Conservation (phyloP, 92 coral and sea anemone genomes). For the Galaxea fascicularis region DNA sequence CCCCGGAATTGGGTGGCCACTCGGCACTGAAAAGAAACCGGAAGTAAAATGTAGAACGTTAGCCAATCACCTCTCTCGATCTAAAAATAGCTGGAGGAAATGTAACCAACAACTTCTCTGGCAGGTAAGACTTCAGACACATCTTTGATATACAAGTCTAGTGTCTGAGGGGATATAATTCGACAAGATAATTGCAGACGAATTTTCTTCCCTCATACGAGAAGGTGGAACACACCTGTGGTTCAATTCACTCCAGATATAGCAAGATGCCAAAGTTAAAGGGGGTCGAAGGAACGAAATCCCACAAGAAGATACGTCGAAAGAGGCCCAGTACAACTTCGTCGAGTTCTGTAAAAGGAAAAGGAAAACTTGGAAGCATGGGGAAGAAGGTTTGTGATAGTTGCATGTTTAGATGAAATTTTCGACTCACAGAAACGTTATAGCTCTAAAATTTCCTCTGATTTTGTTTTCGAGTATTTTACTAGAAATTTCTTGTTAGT, state of each 20-base stretch:
- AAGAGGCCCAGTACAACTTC: constrained; percentile 54
- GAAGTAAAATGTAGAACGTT: constrained; percentile 53
- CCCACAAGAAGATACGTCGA: constrained; percentile 77
- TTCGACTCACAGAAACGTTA: neutral
- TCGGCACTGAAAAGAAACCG: constrained; percentile 51
- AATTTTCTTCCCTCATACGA: neutral
- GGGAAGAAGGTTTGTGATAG: constrained; percentile 61
- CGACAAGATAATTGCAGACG: neutral
- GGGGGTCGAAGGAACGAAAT: constrained; percentile 73
- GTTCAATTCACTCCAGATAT: no score
- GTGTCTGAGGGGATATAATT: neutral
- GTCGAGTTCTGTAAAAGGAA: constrained; percentile 51
- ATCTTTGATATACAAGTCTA: neutral
- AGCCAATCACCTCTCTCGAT: constrained; percentile 74
- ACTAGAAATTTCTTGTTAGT: neutral
- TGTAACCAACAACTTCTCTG: constrained; percentile 45
- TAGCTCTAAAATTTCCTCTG: neutral
- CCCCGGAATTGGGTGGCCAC: constrained; percentile 72
- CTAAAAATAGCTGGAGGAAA: constrained; percentile 88
- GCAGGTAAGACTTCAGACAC: constrained; percentile 7
- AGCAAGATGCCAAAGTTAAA: constrained; percentile 78
- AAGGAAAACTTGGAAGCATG: constrained; percentile 56
- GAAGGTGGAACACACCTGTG: neutral
- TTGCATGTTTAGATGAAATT: neutral
- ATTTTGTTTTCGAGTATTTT: neutral